These are phyloP conservation scores for Cromileptes altivelis DNA, from an alignment of 2,113 vertebrate species.

Conservation along the genomic window DNA sequence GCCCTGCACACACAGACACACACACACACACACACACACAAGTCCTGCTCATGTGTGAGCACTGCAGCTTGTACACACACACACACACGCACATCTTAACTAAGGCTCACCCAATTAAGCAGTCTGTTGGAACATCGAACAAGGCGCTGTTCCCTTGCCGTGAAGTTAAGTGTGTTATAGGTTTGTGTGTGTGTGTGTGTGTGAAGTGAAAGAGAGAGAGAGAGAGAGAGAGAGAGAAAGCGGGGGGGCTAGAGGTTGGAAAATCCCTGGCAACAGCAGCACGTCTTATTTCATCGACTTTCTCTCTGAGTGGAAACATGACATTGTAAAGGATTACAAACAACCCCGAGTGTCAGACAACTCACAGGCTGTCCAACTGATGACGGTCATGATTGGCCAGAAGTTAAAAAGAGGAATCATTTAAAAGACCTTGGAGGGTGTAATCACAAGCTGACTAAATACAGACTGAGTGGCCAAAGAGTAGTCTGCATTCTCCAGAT, in stretches of 20 bases:
- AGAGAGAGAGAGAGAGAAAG: not conserved
- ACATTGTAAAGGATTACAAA: conserved; percentile 50
- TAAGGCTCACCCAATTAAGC: conserved; percentile 48
- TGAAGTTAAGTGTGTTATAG: conserved; percentile 2
- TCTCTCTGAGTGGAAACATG: conserved; percentile 41
- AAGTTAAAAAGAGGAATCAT: not conserved
- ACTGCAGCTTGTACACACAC: not conserved
- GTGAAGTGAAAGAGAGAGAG: not conserved
- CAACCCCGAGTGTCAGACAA: not conserved
- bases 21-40: conserved; percentile 5
- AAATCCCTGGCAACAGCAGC: conserved; percentile 62
- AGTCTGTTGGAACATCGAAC: conserved; percentile 39
- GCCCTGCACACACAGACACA: conserved; percentile 26
- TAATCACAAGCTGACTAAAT: not conserved
- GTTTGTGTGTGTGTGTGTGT: not conserved
- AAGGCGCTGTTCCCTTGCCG: conserved; percentile 1
- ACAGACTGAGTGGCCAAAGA: not conserved
- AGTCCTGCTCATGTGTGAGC: conserved; percentile 6
- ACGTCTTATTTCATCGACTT: conserved; percentile 53
- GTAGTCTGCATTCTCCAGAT: not conserved
- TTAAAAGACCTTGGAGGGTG: not conserved
- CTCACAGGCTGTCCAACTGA: not conserved
- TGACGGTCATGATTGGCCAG: not conserved
- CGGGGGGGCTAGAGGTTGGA: conserved; percentile 24
- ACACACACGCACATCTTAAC: conserved; percentile 35